Conservation (phyloP, 2,888 invertebrate genomes). For the Notodonta ziczac region DNA sequence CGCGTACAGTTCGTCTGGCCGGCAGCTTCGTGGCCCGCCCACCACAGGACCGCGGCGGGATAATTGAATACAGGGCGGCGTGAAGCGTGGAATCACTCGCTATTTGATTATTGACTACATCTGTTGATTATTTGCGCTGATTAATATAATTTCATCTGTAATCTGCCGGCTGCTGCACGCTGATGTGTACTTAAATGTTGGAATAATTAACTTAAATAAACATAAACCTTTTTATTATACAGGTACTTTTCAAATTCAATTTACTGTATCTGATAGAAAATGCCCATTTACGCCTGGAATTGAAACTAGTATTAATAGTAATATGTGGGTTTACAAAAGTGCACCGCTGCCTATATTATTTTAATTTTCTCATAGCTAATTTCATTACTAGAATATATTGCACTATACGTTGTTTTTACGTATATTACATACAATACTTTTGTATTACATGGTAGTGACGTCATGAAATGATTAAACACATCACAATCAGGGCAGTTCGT, state of each 20-base stretch:
- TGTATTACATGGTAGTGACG: not conserved
- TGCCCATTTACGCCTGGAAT: no score
- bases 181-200: not conserved
- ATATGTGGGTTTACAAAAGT: no score
- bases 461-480: conserved; percentile 25
- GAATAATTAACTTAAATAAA: no score
- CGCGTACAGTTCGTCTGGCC: not conserved
- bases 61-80: conserved; percentile 24
- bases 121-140: conserved; percentile 30
- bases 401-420: not conserved
- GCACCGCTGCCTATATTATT: no score
- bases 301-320: no score
- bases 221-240: no score
- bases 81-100: conserved; percentile 25
- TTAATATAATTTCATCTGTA: conserved; percentile 27
- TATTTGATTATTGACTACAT: conserved; percentile 29
- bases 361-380: no score
- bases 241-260: no score
- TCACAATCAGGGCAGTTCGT: conserved; percentile 59
- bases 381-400: no score
- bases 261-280: no score
- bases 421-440: not conserved
- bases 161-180: conserved; percentile 13
- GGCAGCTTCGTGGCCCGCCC: not conserved
- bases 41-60: conserved; percentile 6